Base-by-base conservation (phyloP, 2,888 invertebrate genomes). In the Pseudanteris insignis region DNA sequence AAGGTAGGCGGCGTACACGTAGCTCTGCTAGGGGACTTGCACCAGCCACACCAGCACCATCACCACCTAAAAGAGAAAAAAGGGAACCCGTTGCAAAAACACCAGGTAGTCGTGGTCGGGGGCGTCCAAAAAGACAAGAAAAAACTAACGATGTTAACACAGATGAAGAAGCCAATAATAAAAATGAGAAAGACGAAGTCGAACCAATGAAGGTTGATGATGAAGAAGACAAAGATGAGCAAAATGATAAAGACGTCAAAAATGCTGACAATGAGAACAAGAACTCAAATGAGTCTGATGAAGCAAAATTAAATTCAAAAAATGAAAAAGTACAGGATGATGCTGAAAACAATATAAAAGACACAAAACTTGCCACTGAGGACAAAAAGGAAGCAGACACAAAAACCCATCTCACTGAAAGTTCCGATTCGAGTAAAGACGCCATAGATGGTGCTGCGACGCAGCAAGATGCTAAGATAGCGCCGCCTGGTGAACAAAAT, bases 1-100 rank as follows among this genome's bases (percentile, higher is more conserved):
- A 85, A 65, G 84, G 84, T 2, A 79, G 85, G 61, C 81, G 85
- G 60, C 81, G 84, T 40, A 85, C 85, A 5, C 79, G 85, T 24
- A 85, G 85, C 43, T 83, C 85, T 24, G 84, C 84, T 10, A 80
- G 84, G 70, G 85, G 85, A 8, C 74, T 82, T 2, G 66, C 75
- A 1, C 76, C 82, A 10, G 79, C 84, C 2, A 81, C 84, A n/a
- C 82, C 83, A 5, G 83, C 83, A 11, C 84, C 84, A 1, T 73
- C 77, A 7, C 84, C 84, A 4, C 80, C 82, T 0, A 84, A 84
- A 66, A 83, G 83, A 64, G 84, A 84, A 65, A 80, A 79, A 48
- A 75, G 75, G 18, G 78, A 80, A 4, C 64, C 78, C 8, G 63
- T 72, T n/a, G 65, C 77, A 18, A 77, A 74, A 54, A 43, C 51